Evolutionary conservation across 2,888 invertebrate species (phyloP).

Genomic region (Eupithecia subfuscata): DNA sequence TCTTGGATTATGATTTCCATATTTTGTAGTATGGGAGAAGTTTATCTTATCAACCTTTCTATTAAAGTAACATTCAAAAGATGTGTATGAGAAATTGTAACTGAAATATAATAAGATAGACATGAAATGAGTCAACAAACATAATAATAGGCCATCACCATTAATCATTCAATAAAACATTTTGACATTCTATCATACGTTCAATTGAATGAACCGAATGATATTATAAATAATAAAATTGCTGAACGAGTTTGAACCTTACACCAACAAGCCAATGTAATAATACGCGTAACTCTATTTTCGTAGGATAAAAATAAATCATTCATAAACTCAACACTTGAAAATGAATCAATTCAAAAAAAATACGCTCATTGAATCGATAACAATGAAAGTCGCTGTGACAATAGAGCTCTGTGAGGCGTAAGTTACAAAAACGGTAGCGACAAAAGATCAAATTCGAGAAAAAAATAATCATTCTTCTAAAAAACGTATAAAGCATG

Average conservation of each 20-base stretch:
- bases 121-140: conserved; percentile 2
- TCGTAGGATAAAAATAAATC: conserved; percentile 72
- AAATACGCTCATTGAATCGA: conserved; percentile 77
- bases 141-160: conserved; percentile 34
- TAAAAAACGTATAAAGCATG: not conserved
- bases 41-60: not conserved
- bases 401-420: conserved; percentile 62
- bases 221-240: conserved; percentile 27
- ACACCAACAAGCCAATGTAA: not conserved
- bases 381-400: conserved; percentile 78
- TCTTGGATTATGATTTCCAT: not conserved
- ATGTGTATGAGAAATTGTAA: not conserved
- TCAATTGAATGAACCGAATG: conserved; percentile 44
- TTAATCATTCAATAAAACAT: conserved; percentile 63
- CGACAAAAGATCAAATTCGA: not conserved
- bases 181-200: conserved; percentile 57
- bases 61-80: not conserved
- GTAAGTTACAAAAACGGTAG: conserved; percentile 44
- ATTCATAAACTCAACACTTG: conserved; percentile 77
- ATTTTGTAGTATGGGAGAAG: not conserved
- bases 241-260: conserved; percentile 21
- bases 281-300: conserved; percentile 28
- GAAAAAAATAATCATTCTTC: not conserved
- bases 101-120: not conserved
- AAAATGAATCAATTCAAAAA: conserved; percentile 73